Evolutionary conservation across 1,140 invertebrate genomes (phyloP), one percentile per base, ranked within the genome.

Genomic region (Helicoverpa zea): DNA sequence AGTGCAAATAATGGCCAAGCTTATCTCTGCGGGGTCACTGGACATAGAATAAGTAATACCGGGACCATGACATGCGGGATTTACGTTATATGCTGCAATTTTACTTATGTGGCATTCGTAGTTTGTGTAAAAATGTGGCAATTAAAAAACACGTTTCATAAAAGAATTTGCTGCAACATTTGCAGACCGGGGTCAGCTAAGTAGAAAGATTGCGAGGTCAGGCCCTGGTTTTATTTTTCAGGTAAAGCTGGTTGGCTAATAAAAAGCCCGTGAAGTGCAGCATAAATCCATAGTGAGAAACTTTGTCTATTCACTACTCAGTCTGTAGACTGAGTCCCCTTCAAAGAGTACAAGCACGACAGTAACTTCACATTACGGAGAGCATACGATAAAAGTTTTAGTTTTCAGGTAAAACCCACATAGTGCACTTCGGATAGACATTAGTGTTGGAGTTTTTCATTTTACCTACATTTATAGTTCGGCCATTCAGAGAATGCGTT

Each of bases 1-100:
- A 89, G 87, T 87, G 86, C 87, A 89, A 90, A 89, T 90, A 90
- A 89, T 89, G 84, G 82, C 59, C 47, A 56, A 56, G 83, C 85
- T 89, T 89, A 89, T 88, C 86, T 84, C 75, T 49, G 63, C 43
- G 64, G 64, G 75, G 76, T 79, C 76, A 70, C 76, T 70, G 76
- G 76, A 79, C 76, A 79, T 30, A 58, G 63, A 51, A 63, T 63
- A 73, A 43, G 73, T 79, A 49, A 59, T 56, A 70, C 52, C 64
- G 35, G 64, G 18, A 16, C 43, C 54, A 43, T 79, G 70, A 70
- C 49, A 68, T 43, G 12, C 11, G 43, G 75, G 61, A 49, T 47
- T 79, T 58, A 43, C n/a, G 76, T 68, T 43, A 68, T 68, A 47
- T 49, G n/a, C 7, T 16, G 63, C 23, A 64, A n/a, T 16, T 35